These are phyloP conservation scores for Cochlearius cochlearius DNA, from an alignment of 2,113 vertebrate genomes.

Conservation along the genomic window DNA sequence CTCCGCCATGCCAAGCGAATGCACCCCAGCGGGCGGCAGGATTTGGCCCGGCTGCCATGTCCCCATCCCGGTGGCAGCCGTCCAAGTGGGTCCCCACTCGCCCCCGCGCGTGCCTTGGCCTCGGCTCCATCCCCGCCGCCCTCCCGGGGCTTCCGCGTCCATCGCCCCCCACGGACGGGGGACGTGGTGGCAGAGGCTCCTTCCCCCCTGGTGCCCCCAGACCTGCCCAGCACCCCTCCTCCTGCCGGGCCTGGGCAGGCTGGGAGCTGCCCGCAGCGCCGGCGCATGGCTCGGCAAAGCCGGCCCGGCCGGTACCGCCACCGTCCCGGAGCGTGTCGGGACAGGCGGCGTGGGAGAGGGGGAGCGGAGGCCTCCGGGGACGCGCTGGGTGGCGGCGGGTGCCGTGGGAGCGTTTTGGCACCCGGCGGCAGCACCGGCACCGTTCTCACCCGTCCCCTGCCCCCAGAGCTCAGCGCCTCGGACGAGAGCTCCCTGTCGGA, in stretches of 20 bases:
- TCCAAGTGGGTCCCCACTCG: rapidly evolving
- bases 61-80: rapidly evolving
- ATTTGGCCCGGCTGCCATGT: rapidly evolving
- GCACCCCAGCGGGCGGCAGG: neutral
- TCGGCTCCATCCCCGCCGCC: neutral
- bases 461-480: neutral
- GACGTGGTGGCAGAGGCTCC: rapidly evolving
- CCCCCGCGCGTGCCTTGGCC: rapidly evolving
- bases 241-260: neutral
- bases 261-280: neutral
- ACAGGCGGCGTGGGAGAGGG: neutral
- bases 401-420: slow-evolving; percentile 2
- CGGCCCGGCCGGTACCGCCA: slow-evolving; percentile 27
- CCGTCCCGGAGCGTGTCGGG: slow-evolving; percentile 5
- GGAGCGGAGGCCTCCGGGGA: neutral
- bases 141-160: rapidly evolving
- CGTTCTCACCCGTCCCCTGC: neutral
- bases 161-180: neutral
- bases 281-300: neutral
- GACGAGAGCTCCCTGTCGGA: neutral
- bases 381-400: neutral
- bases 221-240: neutral
- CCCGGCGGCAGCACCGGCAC: neutral
- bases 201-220: neutral
- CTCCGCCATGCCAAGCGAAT: neutral